Conservation (phyloP, 2,113 vertebrate genomes). For the Onychostoma macrolepis region DNA sequence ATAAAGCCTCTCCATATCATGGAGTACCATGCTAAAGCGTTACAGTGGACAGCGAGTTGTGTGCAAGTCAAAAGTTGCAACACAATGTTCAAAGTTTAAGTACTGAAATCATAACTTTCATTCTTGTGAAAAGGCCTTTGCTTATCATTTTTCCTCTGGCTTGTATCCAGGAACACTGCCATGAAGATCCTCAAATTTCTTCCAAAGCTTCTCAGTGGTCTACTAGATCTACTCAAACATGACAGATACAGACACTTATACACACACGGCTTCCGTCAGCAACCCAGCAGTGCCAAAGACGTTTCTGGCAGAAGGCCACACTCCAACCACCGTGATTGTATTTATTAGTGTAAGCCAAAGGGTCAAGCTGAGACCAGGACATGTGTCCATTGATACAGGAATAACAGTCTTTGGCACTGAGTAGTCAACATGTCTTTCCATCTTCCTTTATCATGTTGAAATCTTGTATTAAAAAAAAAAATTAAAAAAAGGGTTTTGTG, state of each 20-base stretch:
- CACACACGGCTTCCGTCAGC: slow-evolving; percentile 30
- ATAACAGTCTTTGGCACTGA: neutral
- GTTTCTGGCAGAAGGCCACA: slow-evolving; percentile 28
- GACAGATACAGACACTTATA: slow-evolving; percentile 36
- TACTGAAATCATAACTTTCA: neutral
- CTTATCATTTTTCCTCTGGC: neutral
- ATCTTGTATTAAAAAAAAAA: neutral
- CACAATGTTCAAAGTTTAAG: neutral
- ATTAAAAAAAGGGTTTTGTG: neutral
- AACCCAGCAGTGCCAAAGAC: slow-evolving; percentile 20
- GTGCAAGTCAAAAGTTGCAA: neutral
- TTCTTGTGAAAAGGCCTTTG: neutral
- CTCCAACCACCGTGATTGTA: slow-evolving; percentile 40
- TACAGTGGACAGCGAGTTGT: neutral
- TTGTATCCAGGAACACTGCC: neutral
- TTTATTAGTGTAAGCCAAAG: slow-evolving; percentile 33
- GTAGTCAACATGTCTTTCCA: neutral
- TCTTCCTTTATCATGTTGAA: neutral
- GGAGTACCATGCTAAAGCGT: neutral
- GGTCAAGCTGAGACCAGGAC: slow-evolving; percentile 23
- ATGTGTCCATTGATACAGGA: neutral
- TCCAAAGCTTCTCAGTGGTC: slow-evolving; percentile 31
- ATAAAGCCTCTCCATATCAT: neutral
- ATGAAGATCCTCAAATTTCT: neutral
- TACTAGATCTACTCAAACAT: slow-evolving; percentile 51